Evolutionary conservation across 2,113 vertebrate species (phyloP).

Genomic region (Neomonachus schauinslandi): DNA sequence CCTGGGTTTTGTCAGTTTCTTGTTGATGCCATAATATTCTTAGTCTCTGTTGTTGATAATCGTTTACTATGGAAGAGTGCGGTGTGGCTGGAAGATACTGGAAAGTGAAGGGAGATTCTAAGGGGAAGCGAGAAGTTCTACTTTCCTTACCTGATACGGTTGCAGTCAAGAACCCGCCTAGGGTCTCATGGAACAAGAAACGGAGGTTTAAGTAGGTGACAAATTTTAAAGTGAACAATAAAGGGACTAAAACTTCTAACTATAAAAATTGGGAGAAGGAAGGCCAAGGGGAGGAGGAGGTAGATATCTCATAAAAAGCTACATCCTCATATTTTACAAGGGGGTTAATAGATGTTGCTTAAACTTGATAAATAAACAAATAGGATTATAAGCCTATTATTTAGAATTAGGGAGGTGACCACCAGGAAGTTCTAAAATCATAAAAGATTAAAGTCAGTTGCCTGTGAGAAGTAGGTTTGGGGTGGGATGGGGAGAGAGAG

Average conservation of each 20-base stretch:
- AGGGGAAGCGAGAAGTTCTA: neutral
- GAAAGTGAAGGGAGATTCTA: neutral
- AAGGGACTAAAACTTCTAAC: neutral
- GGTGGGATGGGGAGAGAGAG: neutral
- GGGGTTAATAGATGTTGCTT: neutral
- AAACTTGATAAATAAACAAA: slow-evolving; percentile 4
- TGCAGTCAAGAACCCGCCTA: neutral
- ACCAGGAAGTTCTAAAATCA: neutral
- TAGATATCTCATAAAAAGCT: neutral
- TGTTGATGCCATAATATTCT: neutral
- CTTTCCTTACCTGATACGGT: neutral
- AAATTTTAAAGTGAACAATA: neutral
- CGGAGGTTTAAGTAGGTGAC: neutral
- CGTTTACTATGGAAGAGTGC: neutral
- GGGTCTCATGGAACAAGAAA: neutral
- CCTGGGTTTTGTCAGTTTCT: neutral
- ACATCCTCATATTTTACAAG: neutral
- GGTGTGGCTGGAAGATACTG: neutral
- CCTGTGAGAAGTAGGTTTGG: neutral
- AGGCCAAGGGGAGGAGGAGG: neutral
- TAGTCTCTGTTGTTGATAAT: neutral
- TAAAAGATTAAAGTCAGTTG: neutral
- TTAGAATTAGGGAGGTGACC: neutral
- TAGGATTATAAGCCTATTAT: neutral
- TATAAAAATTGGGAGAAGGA: neutral